A percentile compares a stretch with the other conserved stretches of the same genome.
phyloP scores from a whole-genome alignment of 2,113 vertebrate species.

The Synchiropus splendidus region DNA sequence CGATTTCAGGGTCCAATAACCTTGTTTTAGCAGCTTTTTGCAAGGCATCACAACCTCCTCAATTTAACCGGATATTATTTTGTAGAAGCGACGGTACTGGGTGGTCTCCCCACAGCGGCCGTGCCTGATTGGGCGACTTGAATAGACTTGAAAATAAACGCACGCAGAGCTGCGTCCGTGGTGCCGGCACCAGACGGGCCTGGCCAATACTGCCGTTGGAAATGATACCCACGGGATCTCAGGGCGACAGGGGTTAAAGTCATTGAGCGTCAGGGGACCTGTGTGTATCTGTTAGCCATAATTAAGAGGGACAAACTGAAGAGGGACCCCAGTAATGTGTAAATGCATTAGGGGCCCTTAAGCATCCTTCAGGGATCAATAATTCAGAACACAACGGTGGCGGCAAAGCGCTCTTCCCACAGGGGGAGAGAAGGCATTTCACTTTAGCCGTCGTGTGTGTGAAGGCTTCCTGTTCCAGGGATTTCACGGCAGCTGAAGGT shows the following conservation, averaged over 20 bases:
- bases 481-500: constrained; percentile 20
- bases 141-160: constrained; percentile 42
- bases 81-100: constrained; percentile 11
- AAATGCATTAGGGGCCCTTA: constrained; percentile 44
- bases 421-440: constrained; percentile 3
- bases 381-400: constrained; percentile 47
- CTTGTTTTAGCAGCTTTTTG: too few relatives aligned
- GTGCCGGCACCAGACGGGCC: constrained; percentile 45
- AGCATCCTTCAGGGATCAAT: constrained; percentile 52
- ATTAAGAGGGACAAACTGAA: constrained; percentile 55
- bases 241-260: constrained; percentile 23
- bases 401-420: constrained; percentile 27
- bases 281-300: constrained; percentile 46
- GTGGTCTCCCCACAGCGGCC: constrained; percentile 4
- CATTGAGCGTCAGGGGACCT: constrained; percentile 39
- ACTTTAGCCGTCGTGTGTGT: too few relatives aligned
- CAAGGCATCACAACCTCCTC: too few relatives aligned
- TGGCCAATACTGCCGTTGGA: constrained; percentile 44
- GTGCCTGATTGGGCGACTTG: constrained; percentile 47
- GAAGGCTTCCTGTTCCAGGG: constrained; percentile 4
- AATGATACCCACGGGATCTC: constrained; percentile 45
- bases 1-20: too few relatives aligned
- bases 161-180: constrained; percentile 32
- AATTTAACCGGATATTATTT: too few relatives aligned
- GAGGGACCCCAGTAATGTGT: constrained; percentile 30